A percentile compares a stretch with the other conserved stretches of the same genome.
These are phyloP conservation scores for Parambassis ranga DNA, from an alignment of 2,797 vertebrate species.

Conservation along the genomic window DNA sequence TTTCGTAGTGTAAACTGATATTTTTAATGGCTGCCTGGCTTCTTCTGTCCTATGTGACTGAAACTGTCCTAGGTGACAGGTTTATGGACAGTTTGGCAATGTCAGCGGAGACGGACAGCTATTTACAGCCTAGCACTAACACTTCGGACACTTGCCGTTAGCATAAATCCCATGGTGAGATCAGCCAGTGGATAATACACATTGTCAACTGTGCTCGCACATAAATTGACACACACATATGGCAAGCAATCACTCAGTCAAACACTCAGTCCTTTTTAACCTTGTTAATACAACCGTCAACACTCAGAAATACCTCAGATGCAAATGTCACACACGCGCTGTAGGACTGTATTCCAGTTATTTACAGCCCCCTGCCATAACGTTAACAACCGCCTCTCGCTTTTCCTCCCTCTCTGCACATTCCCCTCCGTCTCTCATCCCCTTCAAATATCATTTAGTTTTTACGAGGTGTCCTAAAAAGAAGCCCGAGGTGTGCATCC, in stretches of 20 bases:
- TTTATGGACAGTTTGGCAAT: conserved; percentile 87
- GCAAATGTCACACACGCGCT: conserved; percentile 30
- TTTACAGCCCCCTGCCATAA: conserved; percentile 86
- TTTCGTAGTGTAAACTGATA: conserved; percentile 71
- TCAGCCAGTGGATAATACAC: conserved; percentile 41
- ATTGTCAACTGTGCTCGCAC: conserved; percentile 12
- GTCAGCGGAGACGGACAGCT: conserved; percentile 85
- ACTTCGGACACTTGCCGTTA: conserved; percentile 86
- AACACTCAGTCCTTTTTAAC: conserved; percentile 50
- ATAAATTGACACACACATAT: conserved; percentile 37
- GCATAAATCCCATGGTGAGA: conserved; percentile 89
- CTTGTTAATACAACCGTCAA: conserved; percentile 42
- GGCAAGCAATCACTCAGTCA: conserved; percentile 65
- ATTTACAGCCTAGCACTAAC: conserved; percentile 87
- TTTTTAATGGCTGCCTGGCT: conserved; percentile 71
- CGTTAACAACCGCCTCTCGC: conserved; percentile 86
- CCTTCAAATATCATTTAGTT: conserved; percentile 93
- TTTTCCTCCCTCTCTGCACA: conserved; percentile 60
- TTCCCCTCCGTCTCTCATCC: conserved; percentile 47
- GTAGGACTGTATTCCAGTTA: conserved; percentile 73
- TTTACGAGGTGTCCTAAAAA: conserved; percentile 96
- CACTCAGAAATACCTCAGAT: conserved; percentile 22
- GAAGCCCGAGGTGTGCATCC: conserved; percentile 82
- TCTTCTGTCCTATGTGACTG: conserved; percentile 78
- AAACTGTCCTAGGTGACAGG: conserved; percentile 82